phyloP scores from a whole-genome alignment of 2,888 invertebrate species.

The Dendrolimus houi region DNA sequence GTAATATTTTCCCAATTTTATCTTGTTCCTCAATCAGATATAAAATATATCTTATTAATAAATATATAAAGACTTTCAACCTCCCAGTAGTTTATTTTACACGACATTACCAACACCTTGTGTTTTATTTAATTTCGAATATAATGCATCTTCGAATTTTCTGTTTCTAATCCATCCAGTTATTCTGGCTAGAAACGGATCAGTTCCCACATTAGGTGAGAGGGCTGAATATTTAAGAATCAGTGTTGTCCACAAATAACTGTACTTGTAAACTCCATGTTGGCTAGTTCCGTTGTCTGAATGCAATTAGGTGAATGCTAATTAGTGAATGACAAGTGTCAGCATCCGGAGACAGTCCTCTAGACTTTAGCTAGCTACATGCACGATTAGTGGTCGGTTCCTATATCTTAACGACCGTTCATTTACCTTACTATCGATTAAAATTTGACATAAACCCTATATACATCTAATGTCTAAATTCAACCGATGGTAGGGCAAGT shows the following conservation, averaged over 20 bases:
- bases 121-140: neutral
- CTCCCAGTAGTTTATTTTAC: neutral
- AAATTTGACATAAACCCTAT: neutral
- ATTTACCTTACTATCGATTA: no score
- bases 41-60: no score
- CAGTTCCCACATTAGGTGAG: slow-evolving; percentile 80
- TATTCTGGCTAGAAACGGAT: slow-evolving; percentile 79
- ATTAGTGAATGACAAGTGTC: slow-evolving; percentile 62
- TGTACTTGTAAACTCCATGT: slow-evolving; percentile 53
- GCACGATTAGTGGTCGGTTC: slow-evolving; percentile 4
- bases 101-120: neutral
- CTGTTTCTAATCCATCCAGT: slow-evolving; percentile 73
- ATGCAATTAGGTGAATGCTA: slow-evolving; percentile 72
- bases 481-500: no score
- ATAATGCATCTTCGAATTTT: slow-evolving; percentile 58
- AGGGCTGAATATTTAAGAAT: slow-evolving; percentile 67
- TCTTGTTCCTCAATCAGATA: no score
- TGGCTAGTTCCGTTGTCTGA: slow-evolving; percentile 67
- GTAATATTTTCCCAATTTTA: no score
- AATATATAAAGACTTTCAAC: neutral
- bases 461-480: no score
- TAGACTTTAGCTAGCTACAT: slow-evolving; percentile 7
- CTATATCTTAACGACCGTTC: no score
- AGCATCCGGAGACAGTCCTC: slow-evolving; percentile 56
- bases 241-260: slow-evolving; percentile 62